Evolutionary conservation across 2,797 vertebrate genomes (phyloP), one percentile per base, ranked within the genome.

Genomic region (Agapornis canus): DNA sequence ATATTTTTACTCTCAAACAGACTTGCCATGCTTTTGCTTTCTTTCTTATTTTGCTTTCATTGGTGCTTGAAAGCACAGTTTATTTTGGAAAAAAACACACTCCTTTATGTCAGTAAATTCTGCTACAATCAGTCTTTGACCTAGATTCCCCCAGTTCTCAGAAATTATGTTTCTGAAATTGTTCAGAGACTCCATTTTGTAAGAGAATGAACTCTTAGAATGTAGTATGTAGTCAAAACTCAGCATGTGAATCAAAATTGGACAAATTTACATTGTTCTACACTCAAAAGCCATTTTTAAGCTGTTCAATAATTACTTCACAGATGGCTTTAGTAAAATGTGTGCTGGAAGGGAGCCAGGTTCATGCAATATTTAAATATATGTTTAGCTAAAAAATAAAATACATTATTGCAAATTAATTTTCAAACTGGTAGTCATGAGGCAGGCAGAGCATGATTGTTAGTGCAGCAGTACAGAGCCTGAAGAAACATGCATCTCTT

Each of bases 321-420:
- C 91, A 69, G 51, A 21, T 94, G 63, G 22, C 45, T 92, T 96
- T 78, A 90, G 90, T 95, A 93, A 93, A 83, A 78, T 17, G 7
- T 49, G 19, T 51, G 9, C 73, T 89, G 75, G 59, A 72, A 91
- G 43, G 32, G 10, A 70, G 16, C 15, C 59, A 59, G 52, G 4
- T 68, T 68, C 29, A 45, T 82, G 26, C 11, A 66, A 80, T 77
- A 81, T 60, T 71, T 92, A 91, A 81, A 86, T 81, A 57, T 19
- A 52, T 77, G 26, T 37, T 89, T 92, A 52, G 26, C 21, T 80
- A 21, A 19, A 82, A 82, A 92, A 76, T 71, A 86, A 86, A 86
- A 65, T 42, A 10, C 57, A 40, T 56, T 89, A 59, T 37, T 84
- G 18, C 17, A 68, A 35, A 81, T 40, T 85, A 40, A 69, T 86